phyloP scores from a whole-genome alignment of 2,113 vertebrate species.

The Suricata suricatta region DNA sequence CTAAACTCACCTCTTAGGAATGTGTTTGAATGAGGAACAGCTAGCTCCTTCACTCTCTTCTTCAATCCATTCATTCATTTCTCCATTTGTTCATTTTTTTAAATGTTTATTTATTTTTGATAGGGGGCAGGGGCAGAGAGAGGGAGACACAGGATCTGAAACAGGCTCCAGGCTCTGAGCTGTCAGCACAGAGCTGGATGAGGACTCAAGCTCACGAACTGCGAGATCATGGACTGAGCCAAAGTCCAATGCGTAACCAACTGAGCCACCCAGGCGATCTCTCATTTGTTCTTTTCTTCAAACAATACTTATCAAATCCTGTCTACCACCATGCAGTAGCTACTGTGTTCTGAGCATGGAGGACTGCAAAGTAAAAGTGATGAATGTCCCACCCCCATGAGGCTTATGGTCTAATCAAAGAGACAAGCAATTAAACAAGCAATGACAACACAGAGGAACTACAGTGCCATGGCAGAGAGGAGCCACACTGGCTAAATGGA shows the following conservation, averaged over 20 bases:
- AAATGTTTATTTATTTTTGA: too few species aligned
- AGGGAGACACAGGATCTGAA: too few species aligned
- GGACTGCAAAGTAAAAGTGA: neutral
- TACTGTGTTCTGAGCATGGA: neutral
- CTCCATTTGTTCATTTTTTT: neutral
- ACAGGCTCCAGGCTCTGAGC: too few species aligned
- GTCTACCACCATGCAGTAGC: neutral
- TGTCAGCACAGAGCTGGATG: too few species aligned
- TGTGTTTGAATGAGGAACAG: neutral
- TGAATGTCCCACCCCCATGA: fast-evolving
- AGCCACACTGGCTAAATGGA: neutral
- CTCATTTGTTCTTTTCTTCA: neutral
- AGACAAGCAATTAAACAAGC: neutral
- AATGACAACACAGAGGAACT: neutral
- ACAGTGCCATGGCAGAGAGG: neutral
- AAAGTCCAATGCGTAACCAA: too few species aligned
- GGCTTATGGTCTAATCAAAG: neutral
- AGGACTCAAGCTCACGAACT: too few species aligned
- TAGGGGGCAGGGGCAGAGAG: too few species aligned
- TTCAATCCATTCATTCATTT: neutral
- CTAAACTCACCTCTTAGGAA: neutral
- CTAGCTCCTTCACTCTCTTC: neutral
- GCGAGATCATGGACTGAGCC: too few species aligned
- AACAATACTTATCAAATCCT: neutral
- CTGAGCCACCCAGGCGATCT: too few species aligned